phyloP scores from a whole-genome alignment of 2,888 invertebrate genomes.

The Gryllus longicercus region DNA sequence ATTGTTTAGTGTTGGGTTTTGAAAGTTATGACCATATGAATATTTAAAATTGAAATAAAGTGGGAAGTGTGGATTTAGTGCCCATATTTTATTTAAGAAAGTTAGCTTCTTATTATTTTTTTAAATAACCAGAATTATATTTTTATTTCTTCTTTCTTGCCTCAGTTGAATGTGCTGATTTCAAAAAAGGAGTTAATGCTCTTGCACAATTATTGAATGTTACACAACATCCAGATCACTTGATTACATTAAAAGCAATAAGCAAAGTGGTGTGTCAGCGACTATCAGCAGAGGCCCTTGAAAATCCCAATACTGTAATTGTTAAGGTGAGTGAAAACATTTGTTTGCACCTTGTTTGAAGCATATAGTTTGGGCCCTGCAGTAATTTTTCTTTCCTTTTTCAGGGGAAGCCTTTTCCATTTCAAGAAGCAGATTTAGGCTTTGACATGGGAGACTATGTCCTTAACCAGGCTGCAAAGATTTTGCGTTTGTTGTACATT shows the following conservation, averaged over 20 bases:
- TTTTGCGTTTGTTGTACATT: conserved; percentile 75
- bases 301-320: conserved; percentile 53
- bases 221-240: conserved; percentile 75
- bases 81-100: too few species aligned
- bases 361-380: too few species aligned
- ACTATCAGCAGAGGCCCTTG: conserved; percentile 57
- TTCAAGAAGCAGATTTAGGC: conserved; percentile 64
- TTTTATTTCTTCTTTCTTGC: not conserved
- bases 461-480: conserved; percentile 69
- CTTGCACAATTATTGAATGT: conserved; percentile 77
- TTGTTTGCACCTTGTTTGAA: not conserved
- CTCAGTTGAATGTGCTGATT: conserved; percentile 76
- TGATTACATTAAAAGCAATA: conserved; percentile 68
- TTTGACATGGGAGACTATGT: conserved; percentile 63
- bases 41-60: too few species aligned
- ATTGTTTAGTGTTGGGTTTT: too few species aligned
- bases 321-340: conserved; percentile 44
- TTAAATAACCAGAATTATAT: not conserved
- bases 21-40: too few species aligned
- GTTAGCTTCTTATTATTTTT: not conserved
- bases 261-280: conserved; percentile 59
- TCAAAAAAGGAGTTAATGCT: conserved; percentile 74
- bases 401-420: conserved; percentile 66
- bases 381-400: conserved; percentile 37
- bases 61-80: too few species aligned